Evolutionary conservation across 1,140 invertebrate species (phyloP), one percentile per base, ranked within the genome.

Genomic region (Cyclina sinensis): DNA sequence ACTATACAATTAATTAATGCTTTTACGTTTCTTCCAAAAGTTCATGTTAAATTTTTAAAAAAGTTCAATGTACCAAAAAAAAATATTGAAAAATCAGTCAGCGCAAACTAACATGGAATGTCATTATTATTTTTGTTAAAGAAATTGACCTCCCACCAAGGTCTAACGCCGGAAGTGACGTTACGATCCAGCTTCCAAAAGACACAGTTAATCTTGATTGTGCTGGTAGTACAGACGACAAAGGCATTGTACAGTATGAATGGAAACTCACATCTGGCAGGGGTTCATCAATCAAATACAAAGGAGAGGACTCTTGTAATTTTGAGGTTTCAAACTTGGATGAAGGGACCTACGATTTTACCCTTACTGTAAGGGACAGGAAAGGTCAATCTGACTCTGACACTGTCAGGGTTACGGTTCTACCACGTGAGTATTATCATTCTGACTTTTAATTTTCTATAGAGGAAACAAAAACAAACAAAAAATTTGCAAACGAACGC

Each of bases 311-410:
- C 21, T 37, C 74, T 12, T 12, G 24, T 2, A 51, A 43, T 16
- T 30, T 87, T 14, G 37, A 43, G 16, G 85, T 57, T 1, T n/a
- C n/a, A 35, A 65, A 65, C 59, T 32, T 87, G 74, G 16, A 39
- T 27, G 74, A 79, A 51, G 85, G 85, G 21, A 21, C 57, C 48
- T 87, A 78, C 62, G 39, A n/a, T 24, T 87, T 87, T 35, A 79
- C 74, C 0, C 27, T 87, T 0, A 87, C 74, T 9, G 85, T 87
- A 2, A 80, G n/a, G 18, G 85, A 87, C 39, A 65, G 65, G 27
- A 80, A 79, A 54, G 85, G 74, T n/a, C 85, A 87, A 54, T 54
- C n/a, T 46, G 57, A 65, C 18, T 46, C 51, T 3, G 85, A 87
- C 24, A 35, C n/a, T 12, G 85, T 39, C 7, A 32, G 9, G 18